phyloP scores from a whole-genome alignment of 1,140 invertebrate genomes.

The Micrasema minimum region DNA sequence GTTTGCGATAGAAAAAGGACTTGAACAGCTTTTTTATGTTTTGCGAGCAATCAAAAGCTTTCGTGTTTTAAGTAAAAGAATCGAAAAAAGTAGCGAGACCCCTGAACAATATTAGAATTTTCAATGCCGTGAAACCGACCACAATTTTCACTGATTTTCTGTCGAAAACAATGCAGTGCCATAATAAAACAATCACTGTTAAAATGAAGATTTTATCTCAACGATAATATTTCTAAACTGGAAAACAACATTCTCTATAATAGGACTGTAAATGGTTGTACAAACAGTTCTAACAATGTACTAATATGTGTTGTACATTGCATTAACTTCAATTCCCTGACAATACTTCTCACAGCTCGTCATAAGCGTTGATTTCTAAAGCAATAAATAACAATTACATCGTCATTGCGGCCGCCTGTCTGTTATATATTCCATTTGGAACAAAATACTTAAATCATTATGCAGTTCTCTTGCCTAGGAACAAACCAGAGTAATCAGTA shows the following conservation, averaged over 20 bases:
- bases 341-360: not conserved
- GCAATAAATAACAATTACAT: slow-evolving; percentile 10
- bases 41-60: not conserved
- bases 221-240: not conserved
- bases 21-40: not conserved
- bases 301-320: not conserved
- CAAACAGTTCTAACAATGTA: not conserved
- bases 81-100: not conserved
- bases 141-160: not conserved
- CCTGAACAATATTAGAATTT: not conserved
- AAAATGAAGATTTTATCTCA: not conserved
- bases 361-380: slow-evolving; percentile 6
- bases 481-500: slow-evolving; percentile 10
- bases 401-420: not conserved
- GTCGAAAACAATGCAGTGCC: not conserved
- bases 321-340: not conserved
- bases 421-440: not conserved
- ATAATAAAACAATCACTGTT: not conserved
- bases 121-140: not conserved
- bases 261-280: not conserved
- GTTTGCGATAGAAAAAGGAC: not conserved
- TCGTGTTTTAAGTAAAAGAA: not conserved
- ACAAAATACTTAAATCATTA: not conserved
- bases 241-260: not conserved
- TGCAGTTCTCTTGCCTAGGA: slow-evolving; percentile 13